Conservation (phyloP, 2,113 vertebrate genomes). For the Spheniscus mendiculus region DNA sequence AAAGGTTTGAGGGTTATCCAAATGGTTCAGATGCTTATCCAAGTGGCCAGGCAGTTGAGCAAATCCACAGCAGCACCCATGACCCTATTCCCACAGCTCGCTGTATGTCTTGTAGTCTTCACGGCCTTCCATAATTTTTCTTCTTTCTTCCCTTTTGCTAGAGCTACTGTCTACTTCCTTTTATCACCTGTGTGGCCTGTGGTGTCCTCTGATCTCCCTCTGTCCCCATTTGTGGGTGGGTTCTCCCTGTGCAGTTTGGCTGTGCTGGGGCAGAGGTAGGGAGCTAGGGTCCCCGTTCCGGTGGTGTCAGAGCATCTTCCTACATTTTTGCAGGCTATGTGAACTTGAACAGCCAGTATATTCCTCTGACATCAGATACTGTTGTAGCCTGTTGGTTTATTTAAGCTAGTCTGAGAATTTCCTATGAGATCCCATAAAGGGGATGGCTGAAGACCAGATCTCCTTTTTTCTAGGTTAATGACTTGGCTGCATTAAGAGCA, state of each 20-base stretch:
- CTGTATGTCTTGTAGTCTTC: background rate
- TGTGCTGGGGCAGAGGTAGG: background rate
- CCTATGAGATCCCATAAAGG: background rate
- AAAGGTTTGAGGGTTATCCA: background rate
- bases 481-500: background rate
- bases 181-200: background rate
- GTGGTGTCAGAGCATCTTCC: background rate
- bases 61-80: background rate
- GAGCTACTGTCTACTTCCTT: background rate
- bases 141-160: background rate
- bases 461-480: slow-evolving; percentile 47
- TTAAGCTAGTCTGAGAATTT: slow-evolving; percentile 44
- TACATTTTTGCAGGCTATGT: background rate
- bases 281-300: background rate
- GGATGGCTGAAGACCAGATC: background rate
- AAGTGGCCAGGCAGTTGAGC: background rate
- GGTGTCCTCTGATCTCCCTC: background rate
- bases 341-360: background rate
- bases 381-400: background rate
- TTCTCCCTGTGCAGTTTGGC: no score
- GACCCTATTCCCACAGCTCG: accelerated
- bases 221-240: accelerated
- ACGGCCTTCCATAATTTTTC: background rate
- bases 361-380: background rate
- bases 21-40: background rate